These are phyloP conservation scores for Merluccius polli DNA, from an alignment of 2,797 vertebrate species.

Conservation along the genomic window DNA sequence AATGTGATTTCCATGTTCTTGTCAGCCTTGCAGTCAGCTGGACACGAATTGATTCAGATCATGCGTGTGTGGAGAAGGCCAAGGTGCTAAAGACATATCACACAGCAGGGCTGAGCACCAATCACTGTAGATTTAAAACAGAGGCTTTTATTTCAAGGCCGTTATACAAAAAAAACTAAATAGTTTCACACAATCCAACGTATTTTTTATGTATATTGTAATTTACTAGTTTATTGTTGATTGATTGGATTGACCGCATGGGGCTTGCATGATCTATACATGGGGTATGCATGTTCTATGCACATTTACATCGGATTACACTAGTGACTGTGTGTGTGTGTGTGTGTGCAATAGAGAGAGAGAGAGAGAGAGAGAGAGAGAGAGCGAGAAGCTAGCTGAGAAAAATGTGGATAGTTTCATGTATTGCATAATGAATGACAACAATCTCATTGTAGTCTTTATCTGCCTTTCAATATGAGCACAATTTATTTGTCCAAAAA, in stretches of 20 bases:
- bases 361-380: too few relatives aligned
- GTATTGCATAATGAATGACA: too few relatives aligned
- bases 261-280: too few relatives aligned
- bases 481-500: background rate
- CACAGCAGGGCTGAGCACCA: constrained; percentile 1
- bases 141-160: background rate
- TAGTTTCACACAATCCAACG: background rate
- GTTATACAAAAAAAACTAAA: background rate
- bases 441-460: background rate
- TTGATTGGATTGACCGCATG: background rate
- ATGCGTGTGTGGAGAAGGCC: constrained; percentile 9
- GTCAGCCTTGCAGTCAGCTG: constrained; percentile 45
- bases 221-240: background rate
- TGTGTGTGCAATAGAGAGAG: too few relatives aligned
- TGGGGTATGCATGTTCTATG: too few relatives aligned
- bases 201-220: background rate
- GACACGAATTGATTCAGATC: constrained; percentile 42
- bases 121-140: background rate
- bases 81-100: constrained; percentile 9
- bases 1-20: constrained; percentile 62
- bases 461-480: too few relatives aligned
- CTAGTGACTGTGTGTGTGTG: background rate
- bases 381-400: too few relatives aligned
- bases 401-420: too few relatives aligned
- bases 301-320: too few relatives aligned